A percentile compares a stretch with the other conserved stretches of the same genome.
Evolutionary conservation across 37 sponge, comb jelly and placozoan genomes (phyloP).

Genomic region (Agelas oroides): DNA sequence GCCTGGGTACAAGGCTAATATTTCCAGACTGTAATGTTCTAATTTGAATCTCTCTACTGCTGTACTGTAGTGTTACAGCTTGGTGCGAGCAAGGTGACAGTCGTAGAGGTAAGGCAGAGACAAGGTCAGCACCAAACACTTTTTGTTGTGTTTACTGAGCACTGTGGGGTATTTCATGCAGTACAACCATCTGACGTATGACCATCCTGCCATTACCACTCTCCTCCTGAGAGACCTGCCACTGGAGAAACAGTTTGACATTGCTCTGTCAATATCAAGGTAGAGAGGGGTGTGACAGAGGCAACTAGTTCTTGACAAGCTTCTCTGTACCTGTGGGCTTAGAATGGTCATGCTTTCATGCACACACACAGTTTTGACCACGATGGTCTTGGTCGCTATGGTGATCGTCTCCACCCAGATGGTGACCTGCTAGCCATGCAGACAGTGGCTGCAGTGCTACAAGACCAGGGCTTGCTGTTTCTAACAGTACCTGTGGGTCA

Average conservation of each 20-base stretch:
- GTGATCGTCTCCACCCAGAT: slow-evolving; percentile 81
- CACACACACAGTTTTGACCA: slow-evolving; percentile 87
- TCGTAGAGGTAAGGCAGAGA: slow-evolving; percentile 47
- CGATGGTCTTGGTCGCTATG: slow-evolving; percentile 91
- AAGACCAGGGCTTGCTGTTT: slow-evolving; percentile 55
- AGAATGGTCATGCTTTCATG: too few relatives aligned
- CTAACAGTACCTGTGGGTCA: slow-evolving; percentile 85
- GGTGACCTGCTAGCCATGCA: slow-evolving; percentile 74
- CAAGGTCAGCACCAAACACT: too few relatives aligned
- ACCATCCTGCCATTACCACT: slow-evolving; percentile 65
- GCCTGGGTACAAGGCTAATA: too few relatives aligned
- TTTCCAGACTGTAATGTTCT: background rate
- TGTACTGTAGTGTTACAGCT: slow-evolving; percentile 22
- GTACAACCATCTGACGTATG: slow-evolving; percentile 71
- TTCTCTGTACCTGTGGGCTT: too few relatives aligned
- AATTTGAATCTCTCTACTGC: too few relatives aligned
- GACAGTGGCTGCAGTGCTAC: slow-evolving; percentile 33
- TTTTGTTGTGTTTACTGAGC: too few relatives aligned
- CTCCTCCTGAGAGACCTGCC: slow-evolving; percentile 10
- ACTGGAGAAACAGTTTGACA: slow-evolving; percentile 4
- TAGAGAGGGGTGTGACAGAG: too few relatives aligned
- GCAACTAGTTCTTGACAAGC: too few relatives aligned
- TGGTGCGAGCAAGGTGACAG: slow-evolving; percentile 68
- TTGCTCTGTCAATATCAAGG: slow-evolving; percentile 64
- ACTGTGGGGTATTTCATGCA: too few relatives aligned